Evolutionary conservation across 2,888 invertebrate species (phyloP).

Genomic region (Sisyra nigra): DNA sequence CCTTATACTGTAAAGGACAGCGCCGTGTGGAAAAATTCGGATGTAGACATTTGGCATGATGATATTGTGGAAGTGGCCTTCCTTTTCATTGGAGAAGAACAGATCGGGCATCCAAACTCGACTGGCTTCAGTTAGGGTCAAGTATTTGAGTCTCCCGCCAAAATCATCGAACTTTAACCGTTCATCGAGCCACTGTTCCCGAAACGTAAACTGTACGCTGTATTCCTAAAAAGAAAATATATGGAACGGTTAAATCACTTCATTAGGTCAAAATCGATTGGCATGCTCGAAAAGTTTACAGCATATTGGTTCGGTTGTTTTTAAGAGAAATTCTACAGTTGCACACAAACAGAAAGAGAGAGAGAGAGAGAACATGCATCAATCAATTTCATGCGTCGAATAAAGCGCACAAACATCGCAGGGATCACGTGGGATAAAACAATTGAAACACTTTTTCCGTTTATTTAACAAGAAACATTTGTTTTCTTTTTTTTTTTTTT

Average conservation of each 20-base stretch:
- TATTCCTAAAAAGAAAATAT: conserved; percentile 67
- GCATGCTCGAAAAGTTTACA: too few relatives aligned
- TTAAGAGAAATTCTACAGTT: not conserved
- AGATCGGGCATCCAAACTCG: conserved; percentile 98
- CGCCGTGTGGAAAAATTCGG: conserved; percentile 87
- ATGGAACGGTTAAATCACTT: too few relatives aligned
- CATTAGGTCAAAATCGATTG: too few relatives aligned
- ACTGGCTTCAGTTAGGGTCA: conserved; percentile 85
- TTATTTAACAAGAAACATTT: too few relatives aligned
- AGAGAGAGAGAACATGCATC: conserved; percentile 9
- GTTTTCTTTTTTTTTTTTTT: too few relatives aligned
- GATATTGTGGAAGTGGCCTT: conserved; percentile 93
- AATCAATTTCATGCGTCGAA: conserved; percentile 10
- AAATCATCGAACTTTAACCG: conserved; percentile 78
- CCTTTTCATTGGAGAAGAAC: conserved; percentile 96
- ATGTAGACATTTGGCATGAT: conserved; percentile 97
- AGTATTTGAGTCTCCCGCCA: conserved; percentile 75
- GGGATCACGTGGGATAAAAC: too few relatives aligned
- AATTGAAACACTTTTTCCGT: too few relatives aligned
- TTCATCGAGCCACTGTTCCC: conserved; percentile 94
- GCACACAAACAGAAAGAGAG: conserved; percentile 6
- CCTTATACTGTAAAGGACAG: conserved; percentile 90
- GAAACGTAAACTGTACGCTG: conserved; percentile 92
- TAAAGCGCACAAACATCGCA: conserved; percentile 11
- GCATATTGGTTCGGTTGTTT: too few relatives aligned